Evolutionary conservation across 2,113 vertebrate species (phyloP), one percentile per base, ranked within the genome.

Genomic region (Scolopax mira): DNA sequence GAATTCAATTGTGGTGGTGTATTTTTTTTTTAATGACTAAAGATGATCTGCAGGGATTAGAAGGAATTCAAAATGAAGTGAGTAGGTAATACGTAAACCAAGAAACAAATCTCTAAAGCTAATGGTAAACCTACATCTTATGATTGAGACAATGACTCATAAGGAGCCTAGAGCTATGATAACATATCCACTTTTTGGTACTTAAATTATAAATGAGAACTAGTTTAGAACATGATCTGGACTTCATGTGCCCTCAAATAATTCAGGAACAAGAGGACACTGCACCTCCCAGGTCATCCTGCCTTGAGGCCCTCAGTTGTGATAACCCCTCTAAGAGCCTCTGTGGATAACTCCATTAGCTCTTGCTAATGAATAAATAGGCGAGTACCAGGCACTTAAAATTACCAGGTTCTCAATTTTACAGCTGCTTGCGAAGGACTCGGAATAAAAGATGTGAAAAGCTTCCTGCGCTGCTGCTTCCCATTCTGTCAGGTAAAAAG

Each of bases 71-170:
- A 62, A 92, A 74, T 57, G 15, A 86, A 86, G 48, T 10, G 3
- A 22, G 11, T 13, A 58, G 58, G 54, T 93, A 92, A 86, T 92
- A 70, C 37, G 10, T 83, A 74, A 88, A 74, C 30, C 23, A 90
- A 86, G 78, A 82, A 89, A 51, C 49, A 89, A 85, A 96, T 93
- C 41, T 93, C n/a, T 77, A 42, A 88, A 88, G 72, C 46, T 85
- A 79, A 61, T 82, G 25, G 24, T 86, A 93, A 83, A 86, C 18
- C 5, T 83, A 2, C 27, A 24, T 90, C 75, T 93, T 85, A 9
- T 48, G 37, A 39, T 13, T 77, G 60, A 70, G 71, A 37, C 54
- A 44, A 1, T 91, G 79, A 66, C 37, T 94, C 58, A 30, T 15
- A 79, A 88, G 39, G 44, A 72, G 7, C 70, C 81, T 81, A 81